Conservation (phyloP, 2,113 vertebrate species). For the Lota lota region DNA sequence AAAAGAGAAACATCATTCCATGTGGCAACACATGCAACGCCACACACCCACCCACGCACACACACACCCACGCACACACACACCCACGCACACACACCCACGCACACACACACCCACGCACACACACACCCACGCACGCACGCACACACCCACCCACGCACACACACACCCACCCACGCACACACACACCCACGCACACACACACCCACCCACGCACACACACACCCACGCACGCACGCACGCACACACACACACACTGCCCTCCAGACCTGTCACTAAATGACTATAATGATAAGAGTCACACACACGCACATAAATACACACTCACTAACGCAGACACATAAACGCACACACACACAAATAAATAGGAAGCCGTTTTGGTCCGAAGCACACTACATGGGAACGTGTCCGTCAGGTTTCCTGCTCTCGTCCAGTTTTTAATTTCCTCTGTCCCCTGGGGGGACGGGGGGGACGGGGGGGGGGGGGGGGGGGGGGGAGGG, state of each 20-base stretch:
- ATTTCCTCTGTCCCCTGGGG: slow-evolving; percentile 26
- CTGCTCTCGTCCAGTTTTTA: slow-evolving; percentile 15
- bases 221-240: slow-evolving; percentile 21
- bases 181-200: slow-evolving; percentile 16
- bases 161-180: slow-evolving; percentile 23
- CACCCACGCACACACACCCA: slow-evolving; percentile 21
- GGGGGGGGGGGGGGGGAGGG: no score
- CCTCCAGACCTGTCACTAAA: slow-evolving; percentile 58
- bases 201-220: slow-evolving; percentile 9
- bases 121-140: slow-evolving; percentile 17
- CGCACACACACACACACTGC: slow-evolving; percentile 27
- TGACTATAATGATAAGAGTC: slow-evolving; percentile 53
- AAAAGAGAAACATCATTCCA: no score
- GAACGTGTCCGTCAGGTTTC: slow-evolving; percentile 30
- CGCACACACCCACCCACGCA: slow-evolving; percentile 15
- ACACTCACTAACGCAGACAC: slow-evolving; percentile 11
- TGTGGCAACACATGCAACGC: no score
- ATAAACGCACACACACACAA: not conserved
- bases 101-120: slow-evolving; percentile 19
- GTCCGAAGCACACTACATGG: slow-evolving; percentile 35
- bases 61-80: slow-evolving; percentile 6
- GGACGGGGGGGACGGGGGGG: not conserved
- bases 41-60: slow-evolving; percentile 19
- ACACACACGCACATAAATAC: slow-evolving; percentile 17
- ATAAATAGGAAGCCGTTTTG: slow-evolving; percentile 3